Evolutionary conservation across 30 jellyfish, hydroid and myxozoan species (phyloP).

Genomic region (Hydractinia symbiolongicarpus): DNA sequence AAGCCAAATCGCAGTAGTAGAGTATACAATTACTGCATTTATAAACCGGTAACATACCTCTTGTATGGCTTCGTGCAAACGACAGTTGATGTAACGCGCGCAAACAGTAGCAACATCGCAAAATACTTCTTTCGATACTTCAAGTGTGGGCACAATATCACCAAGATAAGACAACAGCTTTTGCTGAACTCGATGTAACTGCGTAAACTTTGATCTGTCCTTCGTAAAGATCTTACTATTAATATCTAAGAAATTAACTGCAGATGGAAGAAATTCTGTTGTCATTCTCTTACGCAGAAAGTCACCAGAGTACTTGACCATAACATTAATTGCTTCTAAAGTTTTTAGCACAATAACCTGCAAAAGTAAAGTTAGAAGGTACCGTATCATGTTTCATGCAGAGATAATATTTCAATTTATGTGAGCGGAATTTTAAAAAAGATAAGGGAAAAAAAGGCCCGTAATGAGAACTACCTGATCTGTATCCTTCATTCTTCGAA

Average conservation of each 20-base stretch:
- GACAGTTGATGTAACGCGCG: conserved; percentile 49
- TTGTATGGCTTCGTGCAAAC: conserved; percentile 64
- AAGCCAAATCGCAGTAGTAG: too few relatives aligned
- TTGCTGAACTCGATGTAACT: conserved; percentile 37
- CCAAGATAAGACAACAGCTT: conserved; percentile 44
- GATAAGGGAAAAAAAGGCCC: too few relatives aligned
- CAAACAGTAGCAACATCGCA: conserved; percentile 27
- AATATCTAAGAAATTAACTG: conserved; percentile 37
- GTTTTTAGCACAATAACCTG: conserved; percentile 63
- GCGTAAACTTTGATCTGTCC: conserved; percentile 44
- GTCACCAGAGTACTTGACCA: conserved; percentile 74
- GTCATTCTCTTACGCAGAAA: conserved; percentile 80
- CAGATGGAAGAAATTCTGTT: conserved; percentile 66
- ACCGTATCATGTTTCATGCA: too few relatives aligned
- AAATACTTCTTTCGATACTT: conserved; percentile 39
- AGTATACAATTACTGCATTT: too few relatives aligned
- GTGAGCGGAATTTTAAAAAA: too few relatives aligned
- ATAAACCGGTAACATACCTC: conserved; percentile 25
- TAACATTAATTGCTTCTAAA: conserved; percentile 43
- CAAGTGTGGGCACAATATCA: conserved; percentile 48
- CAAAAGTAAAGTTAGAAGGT: neutral
- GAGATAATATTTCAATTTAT: too few relatives aligned
- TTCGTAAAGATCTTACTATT: conserved; percentile 31
- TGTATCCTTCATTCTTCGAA: conserved; percentile 41
- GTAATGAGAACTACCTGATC: conserved; percentile 34